phyloP scores from a whole-genome alignment of 2,888 invertebrate genomes.

The Papilio gigon region DNA sequence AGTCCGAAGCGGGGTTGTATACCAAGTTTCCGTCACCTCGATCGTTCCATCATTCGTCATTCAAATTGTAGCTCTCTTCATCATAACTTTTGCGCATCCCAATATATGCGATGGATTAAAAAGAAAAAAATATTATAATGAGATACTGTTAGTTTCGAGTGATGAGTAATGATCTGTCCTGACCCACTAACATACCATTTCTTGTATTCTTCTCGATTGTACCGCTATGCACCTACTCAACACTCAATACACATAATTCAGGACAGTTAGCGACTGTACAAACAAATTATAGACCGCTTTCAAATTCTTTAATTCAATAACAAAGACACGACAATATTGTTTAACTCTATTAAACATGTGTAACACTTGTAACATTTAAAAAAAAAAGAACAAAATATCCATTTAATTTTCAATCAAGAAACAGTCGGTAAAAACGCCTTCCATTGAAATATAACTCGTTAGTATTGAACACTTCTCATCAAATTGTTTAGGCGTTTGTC shows the following conservation, averaged over 20 bases:
- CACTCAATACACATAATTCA: constrained; percentile 34
- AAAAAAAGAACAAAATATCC: not conserved
- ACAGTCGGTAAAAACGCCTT: not conserved
- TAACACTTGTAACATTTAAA: not conserved
- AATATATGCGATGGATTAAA: not conserved
- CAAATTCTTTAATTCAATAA: constrained; percentile 5
- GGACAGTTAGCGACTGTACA: constrained; percentile 26
- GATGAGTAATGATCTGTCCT: constrained; percentile 61
- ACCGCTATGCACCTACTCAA: constrained; percentile 39
- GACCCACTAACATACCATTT: constrained; percentile 70
- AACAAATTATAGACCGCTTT: constrained; percentile 38
- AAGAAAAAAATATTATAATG: constrained; percentile 16
- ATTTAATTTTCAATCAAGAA: not conserved
- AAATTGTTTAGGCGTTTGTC: constrained; percentile 2
- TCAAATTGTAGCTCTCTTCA: not conserved
- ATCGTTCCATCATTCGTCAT: not conserved
- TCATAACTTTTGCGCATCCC: not conserved
- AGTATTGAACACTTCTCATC: not conserved
- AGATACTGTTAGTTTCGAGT: constrained; percentile 50
- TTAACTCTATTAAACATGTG: not conserved
- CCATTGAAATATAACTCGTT: not conserved
- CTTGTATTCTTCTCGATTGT: constrained; percentile 35
- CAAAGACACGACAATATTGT: not conserved
- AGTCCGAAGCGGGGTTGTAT: not conserved
- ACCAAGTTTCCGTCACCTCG: not conserved